Base-by-base conservation (phyloP, 2,888 invertebrate genomes). In the Ochropacha duplaris region DNA sequence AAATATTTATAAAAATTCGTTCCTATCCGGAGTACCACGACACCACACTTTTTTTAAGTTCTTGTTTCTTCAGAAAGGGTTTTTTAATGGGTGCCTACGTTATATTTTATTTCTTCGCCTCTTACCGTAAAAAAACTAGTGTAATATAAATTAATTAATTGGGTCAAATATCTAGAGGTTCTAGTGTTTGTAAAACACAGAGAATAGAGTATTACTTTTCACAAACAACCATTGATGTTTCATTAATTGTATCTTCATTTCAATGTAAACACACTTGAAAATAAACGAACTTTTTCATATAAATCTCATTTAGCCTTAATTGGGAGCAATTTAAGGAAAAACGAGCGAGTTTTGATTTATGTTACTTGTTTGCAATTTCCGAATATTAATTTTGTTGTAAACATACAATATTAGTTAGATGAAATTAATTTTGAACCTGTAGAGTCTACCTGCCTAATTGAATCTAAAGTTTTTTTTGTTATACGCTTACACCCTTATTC, bases 391-490 rank as follows among this genome's bases (percentile, higher is more conserved):
- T 64, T 51, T 50, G 55, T 56, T 56, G 50, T 63, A 59, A 62
- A 64, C 52, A 56, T 54, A 39, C 59, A 59, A 66, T 64, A 65
- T 57, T 58, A 50, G 49, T 51, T 50, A 4, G 58, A 69, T 61
- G 65, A 65, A 71, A 68, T 69, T 63, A 71, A 66, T 71, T 65
- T 61, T 14, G 19, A 19, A 44, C 16, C 16, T 16, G 39, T 2
- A 22, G 24, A 24, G 11, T 66, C 61, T 66, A 61, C 63, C 49
- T 61, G 62, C 64, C 59, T 64, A 57, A 44, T 44, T 9, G 6
- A 44, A 44, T 44, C 9, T n/a, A 19, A n/a, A 9, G 4, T 39
- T 19, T 44, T 19, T 44, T 19, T 44, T 44, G 44, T 44, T 44
- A 2, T 19, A 16, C 19, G 19, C 44, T 44, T 19, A 44, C 9